A percentile compares a stretch with the other conserved stretches of the same genome.
Conservation (phyloP, 2,888 invertebrate genomes). For the Drosophila maculinotata region DNA sequence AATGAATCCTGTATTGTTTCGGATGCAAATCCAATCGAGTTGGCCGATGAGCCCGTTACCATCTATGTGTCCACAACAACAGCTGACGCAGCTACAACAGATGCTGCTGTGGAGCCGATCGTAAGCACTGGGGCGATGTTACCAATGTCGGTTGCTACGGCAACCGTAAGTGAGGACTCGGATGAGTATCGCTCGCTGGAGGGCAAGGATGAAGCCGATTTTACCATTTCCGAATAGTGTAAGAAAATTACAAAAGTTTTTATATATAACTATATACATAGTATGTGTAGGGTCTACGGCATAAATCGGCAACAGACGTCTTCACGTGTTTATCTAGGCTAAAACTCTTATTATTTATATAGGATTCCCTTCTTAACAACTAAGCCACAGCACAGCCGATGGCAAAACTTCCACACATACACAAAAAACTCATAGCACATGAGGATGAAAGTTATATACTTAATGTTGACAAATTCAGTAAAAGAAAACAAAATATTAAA, state of each 20-base stretch:
- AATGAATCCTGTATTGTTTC: slow-evolving; percentile 26
- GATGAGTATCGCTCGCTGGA: slow-evolving; percentile 85
- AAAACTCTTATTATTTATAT: slow-evolving; percentile 64
- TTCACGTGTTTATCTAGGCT: slow-evolving; percentile 52
- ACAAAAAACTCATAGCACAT: slow-evolving; percentile 39
- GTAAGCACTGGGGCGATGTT: slow-evolving; percentile 51
- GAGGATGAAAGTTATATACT: slow-evolving; percentile 62
- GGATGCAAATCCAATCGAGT: slow-evolving; percentile 33
- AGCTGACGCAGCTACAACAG: slow-evolving; percentile 16
- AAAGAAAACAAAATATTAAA: slow-evolving; percentile 32
- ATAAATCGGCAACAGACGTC: slow-evolving; percentile 7
- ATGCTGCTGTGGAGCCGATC: slow-evolving; percentile 33
- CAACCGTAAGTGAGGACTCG: slow-evolving; percentile 82
- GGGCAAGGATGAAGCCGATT: slow-evolving; percentile 83
- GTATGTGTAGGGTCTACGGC: slow-evolving; percentile 15
- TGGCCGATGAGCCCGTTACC: slow-evolving; percentile 38
- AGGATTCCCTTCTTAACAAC: slow-evolving; percentile 30
- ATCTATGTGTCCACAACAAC: slow-evolving; percentile 43
- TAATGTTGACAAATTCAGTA: slow-evolving; percentile 58
- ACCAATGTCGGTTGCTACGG: slow-evolving; percentile 66
- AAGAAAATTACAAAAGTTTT: slow-evolving; percentile 37
- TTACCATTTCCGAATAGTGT: slow-evolving; percentile 81
- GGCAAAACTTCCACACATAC: slow-evolving; percentile 26
- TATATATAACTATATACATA: slow-evolving; percentile 42
- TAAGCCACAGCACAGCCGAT: slow-evolving; percentile 44